These are phyloP conservation scores for Phocoena phocoena DNA, from an alignment of 2,113 vertebrate species.

Conservation along the genomic window DNA sequence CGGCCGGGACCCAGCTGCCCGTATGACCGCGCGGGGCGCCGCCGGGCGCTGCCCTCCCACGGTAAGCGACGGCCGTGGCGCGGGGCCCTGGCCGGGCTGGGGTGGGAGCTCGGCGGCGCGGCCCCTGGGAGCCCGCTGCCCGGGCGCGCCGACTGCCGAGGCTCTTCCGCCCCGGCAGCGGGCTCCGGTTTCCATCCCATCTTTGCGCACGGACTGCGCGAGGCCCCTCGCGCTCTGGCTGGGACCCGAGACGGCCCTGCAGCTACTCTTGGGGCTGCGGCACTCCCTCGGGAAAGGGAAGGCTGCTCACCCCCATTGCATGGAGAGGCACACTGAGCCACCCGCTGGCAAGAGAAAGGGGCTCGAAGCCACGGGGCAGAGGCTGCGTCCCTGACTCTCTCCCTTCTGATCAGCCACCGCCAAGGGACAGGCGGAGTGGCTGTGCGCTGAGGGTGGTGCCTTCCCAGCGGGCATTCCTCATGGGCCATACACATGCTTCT, in stretches of 20 bases:
- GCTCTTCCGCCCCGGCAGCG: not conserved
- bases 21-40: conserved; percentile 57
- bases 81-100: not conserved
- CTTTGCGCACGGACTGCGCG: not conserved
- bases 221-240: not conserved
- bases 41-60: conserved; percentile 75
- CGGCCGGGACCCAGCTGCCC: conserved; percentile 65
- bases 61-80: conserved; percentile 61
- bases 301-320: conserved; percentile 20
- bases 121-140: not conserved
- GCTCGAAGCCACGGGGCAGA: not conserved
- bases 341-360: not conserved
- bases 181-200: not conserved
- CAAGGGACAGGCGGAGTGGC: not conserved
- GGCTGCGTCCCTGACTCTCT: not conserved
- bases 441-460: not conserved
- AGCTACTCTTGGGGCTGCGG: not conserved
- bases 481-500: not conserved
- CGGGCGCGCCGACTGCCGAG: not conserved
- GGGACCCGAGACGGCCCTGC: not conserved
- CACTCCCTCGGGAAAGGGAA: not conserved
- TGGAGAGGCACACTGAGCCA: conserved; percentile 29
- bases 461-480: not conserved
- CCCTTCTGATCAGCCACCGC: not conserved
- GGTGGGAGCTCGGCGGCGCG: not conserved